These are phyloP conservation scores for Erithacus rubecula DNA, from an alignment of 2,797 vertebrate species.

Conservation along the genomic window DNA sequence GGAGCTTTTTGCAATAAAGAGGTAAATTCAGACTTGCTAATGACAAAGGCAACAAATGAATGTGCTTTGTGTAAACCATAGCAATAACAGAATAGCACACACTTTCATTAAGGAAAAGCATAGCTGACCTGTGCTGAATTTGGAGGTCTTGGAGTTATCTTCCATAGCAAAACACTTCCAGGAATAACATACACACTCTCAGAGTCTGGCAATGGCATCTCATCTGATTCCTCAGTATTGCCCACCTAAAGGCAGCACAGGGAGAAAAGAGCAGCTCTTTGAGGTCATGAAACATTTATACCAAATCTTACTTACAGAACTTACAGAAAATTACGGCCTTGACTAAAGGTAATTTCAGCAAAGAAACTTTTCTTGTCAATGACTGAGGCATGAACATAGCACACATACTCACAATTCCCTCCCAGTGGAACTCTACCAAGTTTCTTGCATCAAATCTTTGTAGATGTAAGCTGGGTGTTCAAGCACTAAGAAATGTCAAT, in stretches of 20 bases:
- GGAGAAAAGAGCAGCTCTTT: neutral
- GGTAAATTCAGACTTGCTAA: neutral
- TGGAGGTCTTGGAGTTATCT: constrained; percentile 89
- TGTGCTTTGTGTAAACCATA: neutral
- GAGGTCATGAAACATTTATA: neutral
- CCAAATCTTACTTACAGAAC: neutral
- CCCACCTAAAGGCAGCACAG: constrained; percentile 61
- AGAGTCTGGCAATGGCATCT: constrained; percentile 88
- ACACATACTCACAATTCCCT: neutral
- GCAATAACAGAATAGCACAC: neutral
- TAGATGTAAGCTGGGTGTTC: neutral
- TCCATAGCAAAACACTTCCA: constrained; percentile 92
- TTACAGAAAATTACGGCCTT: neutral
- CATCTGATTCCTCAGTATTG: constrained; percentile 88
- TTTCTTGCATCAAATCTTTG: neutral
- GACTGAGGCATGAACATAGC: neutral
- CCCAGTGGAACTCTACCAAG: neutral
- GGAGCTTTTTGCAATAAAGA: neutral
- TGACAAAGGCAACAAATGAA: neutral
- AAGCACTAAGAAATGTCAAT: neutral
- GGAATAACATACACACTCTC: constrained; percentile 93
- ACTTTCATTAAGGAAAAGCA: neutral
- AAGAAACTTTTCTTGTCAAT: neutral
- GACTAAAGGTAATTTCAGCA: neutral
- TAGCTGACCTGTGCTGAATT: constrained; percentile 89